Base-by-base conservation (phyloP, 2,888 invertebrate species). In the Abrostola tripartita region DNA sequence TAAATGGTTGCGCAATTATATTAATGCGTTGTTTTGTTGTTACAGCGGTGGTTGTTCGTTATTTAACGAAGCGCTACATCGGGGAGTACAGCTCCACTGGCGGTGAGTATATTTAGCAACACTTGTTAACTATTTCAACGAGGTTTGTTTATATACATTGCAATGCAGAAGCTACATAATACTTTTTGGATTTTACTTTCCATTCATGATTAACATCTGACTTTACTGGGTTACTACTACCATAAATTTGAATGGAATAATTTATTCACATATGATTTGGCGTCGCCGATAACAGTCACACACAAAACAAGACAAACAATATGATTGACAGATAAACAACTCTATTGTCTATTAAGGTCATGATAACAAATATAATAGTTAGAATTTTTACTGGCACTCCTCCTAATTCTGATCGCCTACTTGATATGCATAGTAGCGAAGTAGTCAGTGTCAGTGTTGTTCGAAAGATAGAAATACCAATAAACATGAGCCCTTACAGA, bases 41-140 rank as follows among this genome's bases (percentile, higher is more conserved):
- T 97, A 75, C 96, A 97, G 97, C 97, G 86, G 96, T 97, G 80
- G 96, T 97, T 71, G 97, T 97, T 76, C 96, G 97, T 80, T 97
- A 97, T 89, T 91, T 97, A 85, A 97, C 97, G 70, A 97, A 97
- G 91, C 95, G 97, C 76, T 97, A 97, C 87, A 97, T 97, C 82
- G 97, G 97, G 66, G 97, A 97, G 93, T 97, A 97, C 95, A 97
- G 97, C 89, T 97, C 97, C 53, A 96, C 96, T 69, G 97, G 96
- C 86, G 97, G 97, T 97, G 86, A 96, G 96, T 87, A 71, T 68
- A 78, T 70, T 67, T 80, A 74, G 75, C 54, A 65, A 54, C 59
- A 62, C 58, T 73, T 61, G 10, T 53, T 52, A 49, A 61, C 59
- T 69, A 51, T 65, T 51, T 66, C 58, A 66, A 78, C 68, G 62